Conservation (phyloP, 2,113 vertebrate species). For the Eptesicus fuscus region DNA sequence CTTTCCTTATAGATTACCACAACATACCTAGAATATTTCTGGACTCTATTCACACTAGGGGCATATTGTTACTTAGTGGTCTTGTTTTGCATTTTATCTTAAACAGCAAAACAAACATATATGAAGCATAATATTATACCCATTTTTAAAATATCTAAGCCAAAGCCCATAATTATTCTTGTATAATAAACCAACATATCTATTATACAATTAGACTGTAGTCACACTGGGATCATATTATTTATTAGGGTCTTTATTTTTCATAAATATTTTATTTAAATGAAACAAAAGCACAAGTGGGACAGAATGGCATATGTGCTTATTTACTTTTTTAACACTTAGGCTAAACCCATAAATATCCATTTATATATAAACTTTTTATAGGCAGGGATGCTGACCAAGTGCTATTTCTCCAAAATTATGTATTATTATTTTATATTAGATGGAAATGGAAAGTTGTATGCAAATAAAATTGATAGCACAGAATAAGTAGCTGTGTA, state of each 20-base stretch:
- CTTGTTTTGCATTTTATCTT: neutral
- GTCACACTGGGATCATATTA: neutral
- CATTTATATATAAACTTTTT: neutral
- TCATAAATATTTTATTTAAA: slow-evolving; percentile 12
- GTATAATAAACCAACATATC: neutral
- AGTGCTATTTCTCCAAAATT: neutral
- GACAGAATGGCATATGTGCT: neutral
- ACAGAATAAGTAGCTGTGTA: neutral
- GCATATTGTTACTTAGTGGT: neutral
- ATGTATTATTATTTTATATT: slow-evolving; percentile 4
- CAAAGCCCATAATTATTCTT: neutral
- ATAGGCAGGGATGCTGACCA: neutral
- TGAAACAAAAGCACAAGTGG: neutral
- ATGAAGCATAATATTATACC: neutral
- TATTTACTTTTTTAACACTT: neutral
- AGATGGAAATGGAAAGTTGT: neutral
- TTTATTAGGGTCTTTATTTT: slow-evolving; percentile 3
- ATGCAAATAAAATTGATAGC: neutral
- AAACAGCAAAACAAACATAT: neutral
- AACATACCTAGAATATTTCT: neutral
- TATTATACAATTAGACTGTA: neutral
- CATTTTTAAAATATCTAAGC: neutral
- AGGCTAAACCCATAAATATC: neutral
- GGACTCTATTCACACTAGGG: neutral
- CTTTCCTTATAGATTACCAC: neutral